Percentiles rank a stretch among this genome's conserved stretches.
Evolutionary conservation across 2,797 vertebrate species (phyloP).

Genomic region (Fistularia tabacaria): DNA sequence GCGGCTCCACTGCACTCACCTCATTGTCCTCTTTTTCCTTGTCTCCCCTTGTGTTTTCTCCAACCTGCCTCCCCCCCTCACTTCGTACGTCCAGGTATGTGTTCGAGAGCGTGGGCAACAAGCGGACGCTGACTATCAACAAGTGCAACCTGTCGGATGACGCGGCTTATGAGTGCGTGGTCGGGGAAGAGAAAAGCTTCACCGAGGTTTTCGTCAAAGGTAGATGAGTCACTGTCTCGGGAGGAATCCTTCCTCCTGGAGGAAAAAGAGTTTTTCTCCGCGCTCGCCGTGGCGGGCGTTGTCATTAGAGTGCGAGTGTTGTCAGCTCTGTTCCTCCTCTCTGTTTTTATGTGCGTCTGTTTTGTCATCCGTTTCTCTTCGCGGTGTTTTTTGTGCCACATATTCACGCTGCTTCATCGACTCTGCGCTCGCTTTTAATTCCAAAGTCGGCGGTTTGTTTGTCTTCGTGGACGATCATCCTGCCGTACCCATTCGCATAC

Average conservation of each 20-base stretch:
- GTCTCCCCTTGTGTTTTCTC: conserved; percentile 8
- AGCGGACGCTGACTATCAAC: conserved; percentile 86
- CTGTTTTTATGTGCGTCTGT: conserved; percentile 12
- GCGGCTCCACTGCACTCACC: background rate
- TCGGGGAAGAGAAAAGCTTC: conserved; percentile 84
- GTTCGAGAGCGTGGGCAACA: conserved; percentile 86
- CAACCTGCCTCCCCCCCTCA: conserved; percentile 18
- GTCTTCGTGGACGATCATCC: background rate
- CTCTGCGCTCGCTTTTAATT: too few relatives aligned
- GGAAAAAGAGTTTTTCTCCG: conserved; percentile 13
- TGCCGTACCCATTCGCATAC: too few relatives aligned
- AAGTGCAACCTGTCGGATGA: conserved; percentile 88
- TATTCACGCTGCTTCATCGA: too few relatives aligned
- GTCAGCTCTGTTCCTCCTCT: conserved; percentile 43
- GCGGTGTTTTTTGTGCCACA: conserved; percentile 31
- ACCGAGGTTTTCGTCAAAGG: conserved; percentile 90
- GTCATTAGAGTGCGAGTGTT: conserved; percentile 35
- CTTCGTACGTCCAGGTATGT: conserved; percentile 74
- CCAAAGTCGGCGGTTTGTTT: background rate
- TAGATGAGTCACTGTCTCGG: conserved; percentile 61
- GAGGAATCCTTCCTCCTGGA: conserved; percentile 43
- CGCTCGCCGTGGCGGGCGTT: conserved; percentile 43
- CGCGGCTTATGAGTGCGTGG: conserved; percentile 84
- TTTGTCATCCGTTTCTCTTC: conserved; percentile 46
- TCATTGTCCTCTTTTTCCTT: conserved; percentile 16